Conservation (phyloP, 2,888 invertebrate species). For the Theretra japonica region DNA sequence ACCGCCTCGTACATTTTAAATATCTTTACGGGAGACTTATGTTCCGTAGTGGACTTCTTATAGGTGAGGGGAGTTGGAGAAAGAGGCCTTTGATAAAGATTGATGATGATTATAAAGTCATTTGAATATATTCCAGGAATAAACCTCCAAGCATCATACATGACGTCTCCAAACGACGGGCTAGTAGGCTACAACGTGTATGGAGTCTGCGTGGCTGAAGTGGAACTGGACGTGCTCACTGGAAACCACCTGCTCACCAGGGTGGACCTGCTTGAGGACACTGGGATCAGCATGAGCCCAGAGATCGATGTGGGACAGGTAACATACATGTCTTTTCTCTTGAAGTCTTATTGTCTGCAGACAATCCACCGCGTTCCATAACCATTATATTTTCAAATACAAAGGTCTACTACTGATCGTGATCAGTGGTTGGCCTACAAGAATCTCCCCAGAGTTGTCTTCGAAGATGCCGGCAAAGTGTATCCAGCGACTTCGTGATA, state of each 20-base stretch:
- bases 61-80: background rate
- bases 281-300: constrained; percentile 88
- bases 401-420: no score
- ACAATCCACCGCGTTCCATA: no score
- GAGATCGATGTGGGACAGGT: constrained; percentile 89
- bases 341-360: no score
- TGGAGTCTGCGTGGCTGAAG: constrained; percentile 86
- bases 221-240: constrained; percentile 89
- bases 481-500: no score
- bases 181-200: constrained; percentile 82
- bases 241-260: constrained; percentile 86
- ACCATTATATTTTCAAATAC: no score
- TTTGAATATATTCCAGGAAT: constrained; percentile 60
- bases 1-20: no score
- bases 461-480: no score
- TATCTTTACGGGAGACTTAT: no score
- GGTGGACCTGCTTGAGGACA: constrained; percentile 88
- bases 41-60: no score
- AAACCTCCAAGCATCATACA: constrained; percentile 82
- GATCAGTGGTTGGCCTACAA: no score
- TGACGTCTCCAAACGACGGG: constrained; percentile 65
- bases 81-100: no score
- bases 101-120: background rate
- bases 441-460: no score
- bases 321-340: constrained; percentile 9